Percentiles rank a stretch among this genome's conserved stretches.
Conservation (phyloP, 2,888 invertebrate genomes). For the Acronicta aceris region DNA sequence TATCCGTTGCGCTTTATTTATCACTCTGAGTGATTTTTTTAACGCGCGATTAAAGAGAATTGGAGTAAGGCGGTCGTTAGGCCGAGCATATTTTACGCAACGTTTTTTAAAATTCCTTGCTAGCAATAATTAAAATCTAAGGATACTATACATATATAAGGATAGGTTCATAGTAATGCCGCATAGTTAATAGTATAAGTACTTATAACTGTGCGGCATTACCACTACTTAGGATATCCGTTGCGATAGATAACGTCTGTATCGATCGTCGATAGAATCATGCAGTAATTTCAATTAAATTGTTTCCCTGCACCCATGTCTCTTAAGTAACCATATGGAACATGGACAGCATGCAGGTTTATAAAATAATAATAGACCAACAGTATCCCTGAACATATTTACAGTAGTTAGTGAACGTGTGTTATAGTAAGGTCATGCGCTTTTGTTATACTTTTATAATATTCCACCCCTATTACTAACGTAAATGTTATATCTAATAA, state of each 20-base stretch:
- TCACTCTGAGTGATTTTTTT: too few species aligned
- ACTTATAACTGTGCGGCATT: constrained; percentile 19
- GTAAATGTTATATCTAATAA: too few species aligned
- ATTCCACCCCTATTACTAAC: background rate
- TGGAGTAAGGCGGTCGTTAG: too few species aligned
- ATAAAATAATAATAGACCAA: background rate
- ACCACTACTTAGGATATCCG: constrained; percentile 35
- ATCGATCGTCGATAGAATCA: constrained; percentile 23
- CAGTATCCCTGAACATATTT: constrained; percentile 10
- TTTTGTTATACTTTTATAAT: background rate
- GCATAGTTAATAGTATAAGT: too few species aligned
- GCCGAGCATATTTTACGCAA: too few species aligned
- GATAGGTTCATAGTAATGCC: too few species aligned
- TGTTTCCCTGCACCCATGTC: background rate
- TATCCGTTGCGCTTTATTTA: too few species aligned
- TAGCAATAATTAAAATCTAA: too few species aligned
- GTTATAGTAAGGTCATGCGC: constrained; percentile 1
- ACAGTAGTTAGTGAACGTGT: constrained; percentile 13
- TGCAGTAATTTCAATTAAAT: constrained; percentile 19
- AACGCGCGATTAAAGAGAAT: too few species aligned
- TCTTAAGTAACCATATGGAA: constrained; percentile 20
- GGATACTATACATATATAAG: too few species aligned
- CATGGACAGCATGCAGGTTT: constrained; percentile 29
- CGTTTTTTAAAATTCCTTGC: too few species aligned
- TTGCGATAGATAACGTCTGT: constrained; percentile 36